Evolutionary conservation across 2,797 vertebrate genomes (phyloP), one percentile per base, ranked within the genome.

Genomic region (Chaunax sp.): DNA sequence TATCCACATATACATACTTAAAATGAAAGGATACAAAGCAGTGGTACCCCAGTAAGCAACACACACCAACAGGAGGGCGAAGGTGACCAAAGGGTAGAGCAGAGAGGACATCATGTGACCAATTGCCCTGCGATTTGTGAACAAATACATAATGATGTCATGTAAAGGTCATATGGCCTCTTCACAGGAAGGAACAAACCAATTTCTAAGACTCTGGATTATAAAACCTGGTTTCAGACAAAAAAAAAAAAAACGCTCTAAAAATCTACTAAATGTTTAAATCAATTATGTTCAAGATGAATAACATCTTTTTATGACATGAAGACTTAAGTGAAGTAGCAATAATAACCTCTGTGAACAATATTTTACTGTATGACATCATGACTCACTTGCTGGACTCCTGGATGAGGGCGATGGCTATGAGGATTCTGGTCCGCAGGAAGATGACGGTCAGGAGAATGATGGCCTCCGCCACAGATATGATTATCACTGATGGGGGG

Each of bases 11-110:
- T 9, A 37, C 1, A 56, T 15, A 16, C 1, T 4, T 15, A 28
- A 35, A n/a, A 43, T 22, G 8, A 57, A 91, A 96, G 95, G 96
- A 98, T 98, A 98, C 96, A 98, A 82, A 11, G 96, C 94, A 0
- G 92, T 96, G 60, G 92, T 80, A 3, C 86, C 95, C 96, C 96
- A 98, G 78, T 97, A 98, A 1, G 90, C 90, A 3, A 97, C 91
- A 69, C 96, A 97, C 66, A 97, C 89, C 72, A 96, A 18, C 69
- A 98, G 77, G 72, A 98, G 88, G n/a, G 93, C 67, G 28, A 97
- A 97, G 41, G 96, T 98, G 87, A 97, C 0, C 65, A 98, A 44
- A 0, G 96, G 96, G 78, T 94, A 97, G 22, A 94, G 30, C 59
- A 97, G 78, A 2, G 95, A 74, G 0, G 92, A 94, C 96, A 96